Base-by-base conservation (phyloP, 2,888 invertebrate genomes). In the Amaurobius ferox region DNA sequence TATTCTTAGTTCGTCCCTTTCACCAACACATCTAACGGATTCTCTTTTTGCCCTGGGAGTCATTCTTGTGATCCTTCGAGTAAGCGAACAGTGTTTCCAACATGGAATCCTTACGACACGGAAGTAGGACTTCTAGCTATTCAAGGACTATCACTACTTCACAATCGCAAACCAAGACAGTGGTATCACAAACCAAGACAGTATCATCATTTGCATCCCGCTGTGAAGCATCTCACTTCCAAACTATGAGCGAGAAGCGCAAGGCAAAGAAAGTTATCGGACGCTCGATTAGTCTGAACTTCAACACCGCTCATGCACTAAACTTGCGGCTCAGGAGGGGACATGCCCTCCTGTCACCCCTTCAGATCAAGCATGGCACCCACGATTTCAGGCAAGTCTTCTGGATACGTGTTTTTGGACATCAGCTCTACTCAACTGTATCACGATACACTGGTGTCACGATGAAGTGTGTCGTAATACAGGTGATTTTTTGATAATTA, bases 281-380 rank as follows among this genome's bases (percentile, higher is more conserved):
- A 11, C 28, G 86, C 2, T 79, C 79, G n/a, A 86, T 86, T 30
- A 86, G 86, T 16, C 76, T 86, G 55, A 86, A 86, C 29, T 86
- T 86, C 74, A 86, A 86, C 70, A 62, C 73, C 1, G 71, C 85
- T 28, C 76, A 85, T 66, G 71, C 77, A 0, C 67, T 85, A n/a
- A 85, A 71, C 48, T 48, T 83, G 55, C 32, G 83, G 6, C 62
- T 83, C 5, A 62, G 83, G 23, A 62, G 83, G 19, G 83, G 85
- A 1, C 85, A 78, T 32, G 29, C 26, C 2, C 19, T 67, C n/a
- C 55, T 85, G 3, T 85, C 85, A 0, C 85, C 85, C 1, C 78
- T 78, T 0, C 35, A 67, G 6, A 19, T 85, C 35, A 39, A 23
- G 6, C 67, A 78, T 13, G 40, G 67, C 9, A 35, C 23, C 16